Evolutionary conservation across 2,113 vertebrate genomes (phyloP), one percentile per base, ranked within the genome.

Genomic region (Lynx canadensis): DNA sequence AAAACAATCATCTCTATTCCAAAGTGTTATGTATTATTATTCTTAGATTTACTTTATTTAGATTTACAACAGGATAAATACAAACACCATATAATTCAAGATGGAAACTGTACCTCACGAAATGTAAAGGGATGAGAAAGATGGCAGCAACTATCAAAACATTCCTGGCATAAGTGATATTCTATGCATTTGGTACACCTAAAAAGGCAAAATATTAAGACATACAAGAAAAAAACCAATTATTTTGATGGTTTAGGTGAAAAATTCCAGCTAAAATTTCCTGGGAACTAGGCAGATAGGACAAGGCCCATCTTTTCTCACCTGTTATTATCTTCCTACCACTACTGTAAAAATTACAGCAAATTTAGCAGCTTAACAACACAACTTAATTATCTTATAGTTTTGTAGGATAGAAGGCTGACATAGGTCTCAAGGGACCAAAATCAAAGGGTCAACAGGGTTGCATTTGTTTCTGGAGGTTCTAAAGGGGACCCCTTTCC

Each of bases 81-180:
- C 11, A 60, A 81, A 69, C 29, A 25, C 74, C 31, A 19, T 13
- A 71, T 36, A 48, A 82, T 68, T 95, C 14, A 89, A 55, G 31
- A 52, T 60, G 90, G 13, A n/a, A 89, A 95, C 97, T 50, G 13
- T 98, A 99, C 99, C 97, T 98, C 92, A 92, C 98, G 98, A 84
- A 98, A 98, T 10, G 55, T 84, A n/a, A 99, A 98, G 12, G 16
- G 65, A 68, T 98, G 98, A 33, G 98, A 93, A 57, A 93, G 95
- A 95, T 98, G 98, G 88, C 41, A 90, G 83, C 93, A 50, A 25
- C 85, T 98, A 66, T 80, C 86, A 66, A 98, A 98, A 85, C 99
- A 99, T 29, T 96, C 88, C 69, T 99, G 98, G 92, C 98, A 99
- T 33, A 99, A 95, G 95, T 99, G 98, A 65, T 98, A 98, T 88